phyloP scores from a whole-genome alignment of 2,113 vertebrate genomes.

The Passer domesticus region DNA sequence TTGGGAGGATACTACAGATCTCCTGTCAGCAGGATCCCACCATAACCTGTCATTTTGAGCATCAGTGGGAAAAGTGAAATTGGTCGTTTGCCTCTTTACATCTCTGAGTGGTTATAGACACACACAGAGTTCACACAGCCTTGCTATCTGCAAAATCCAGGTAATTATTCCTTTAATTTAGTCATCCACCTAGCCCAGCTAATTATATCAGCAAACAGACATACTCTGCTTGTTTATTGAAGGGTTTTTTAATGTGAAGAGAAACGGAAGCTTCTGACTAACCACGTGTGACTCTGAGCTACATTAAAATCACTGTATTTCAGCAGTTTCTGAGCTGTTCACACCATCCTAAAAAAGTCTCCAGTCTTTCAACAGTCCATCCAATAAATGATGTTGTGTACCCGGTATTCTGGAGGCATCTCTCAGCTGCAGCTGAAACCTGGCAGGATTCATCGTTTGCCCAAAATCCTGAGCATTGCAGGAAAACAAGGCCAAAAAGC shows the following conservation, averaged over 20 bases:
- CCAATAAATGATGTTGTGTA: neutral
- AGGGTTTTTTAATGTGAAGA: constrained; percentile 29
- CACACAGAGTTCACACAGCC: neutral
- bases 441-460: neutral
- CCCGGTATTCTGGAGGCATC: neutral
- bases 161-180: neutral
- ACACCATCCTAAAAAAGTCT: neutral
- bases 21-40: neutral
- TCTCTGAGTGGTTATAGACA: neutral
- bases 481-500: neutral
- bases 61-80: neutral
- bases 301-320: neutral
- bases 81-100: neutral
- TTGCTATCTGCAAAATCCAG: neutral
- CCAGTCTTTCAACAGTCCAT: neutral
- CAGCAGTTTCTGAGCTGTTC: neutral
- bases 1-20: neutral
- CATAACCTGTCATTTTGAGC: neutral
- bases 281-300: neutral
- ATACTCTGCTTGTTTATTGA: neutral
- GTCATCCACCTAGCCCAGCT: neutral
- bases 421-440: neutral
- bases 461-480: neutral
- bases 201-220: neutral
- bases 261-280: neutral